Conservation (phyloP, 1,140 invertebrate genomes). For the Brachionus rubens region DNA sequence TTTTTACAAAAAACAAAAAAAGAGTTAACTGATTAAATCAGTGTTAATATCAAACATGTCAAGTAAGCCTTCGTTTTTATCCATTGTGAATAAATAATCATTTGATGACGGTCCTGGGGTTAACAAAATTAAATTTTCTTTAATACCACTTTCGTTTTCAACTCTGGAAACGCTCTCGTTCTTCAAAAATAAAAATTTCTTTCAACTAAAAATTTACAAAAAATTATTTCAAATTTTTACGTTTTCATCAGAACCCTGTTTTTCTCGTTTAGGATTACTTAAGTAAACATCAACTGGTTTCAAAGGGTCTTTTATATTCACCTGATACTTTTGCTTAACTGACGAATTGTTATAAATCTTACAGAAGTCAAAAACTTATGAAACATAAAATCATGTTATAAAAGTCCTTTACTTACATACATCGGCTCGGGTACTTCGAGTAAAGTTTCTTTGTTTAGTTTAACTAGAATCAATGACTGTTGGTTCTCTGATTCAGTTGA, state of each 20-base stretch:
- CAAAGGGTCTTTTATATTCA: not conserved
- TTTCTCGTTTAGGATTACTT: not conserved
- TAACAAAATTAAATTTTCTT: not conserved
- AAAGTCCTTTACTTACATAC: not conserved
- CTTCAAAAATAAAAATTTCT: not conserved
- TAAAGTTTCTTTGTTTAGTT: not conserved
- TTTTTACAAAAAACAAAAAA: too few species aligned
- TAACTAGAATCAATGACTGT: not conserved
- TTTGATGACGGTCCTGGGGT: slow-evolving; percentile 3
- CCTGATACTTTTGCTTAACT: slow-evolving; percentile 40
- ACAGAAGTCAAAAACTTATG: not conserved
- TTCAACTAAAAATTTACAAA: not conserved
- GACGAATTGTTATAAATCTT: slow-evolving; percentile 35
- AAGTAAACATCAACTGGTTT: slow-evolving; percentile 14
- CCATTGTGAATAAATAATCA: slow-evolving; percentile 39
- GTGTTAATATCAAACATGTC: slow-evolving; percentile 42
- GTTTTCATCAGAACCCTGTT: not conserved
- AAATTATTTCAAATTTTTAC: not conserved
- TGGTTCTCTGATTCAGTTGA: not conserved
- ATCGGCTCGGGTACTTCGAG: slow-evolving; percentile 27
- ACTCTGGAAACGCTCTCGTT: not conserved
- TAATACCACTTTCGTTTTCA: not conserved
- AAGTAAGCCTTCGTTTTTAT: slow-evolving; percentile 11
- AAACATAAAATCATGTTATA: not conserved
- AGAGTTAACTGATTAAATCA: too few species aligned